These are phyloP conservation scores for Hyposoter dolosus DNA, from an alignment of 2,888 invertebrate genomes.

Conservation along the genomic window DNA sequence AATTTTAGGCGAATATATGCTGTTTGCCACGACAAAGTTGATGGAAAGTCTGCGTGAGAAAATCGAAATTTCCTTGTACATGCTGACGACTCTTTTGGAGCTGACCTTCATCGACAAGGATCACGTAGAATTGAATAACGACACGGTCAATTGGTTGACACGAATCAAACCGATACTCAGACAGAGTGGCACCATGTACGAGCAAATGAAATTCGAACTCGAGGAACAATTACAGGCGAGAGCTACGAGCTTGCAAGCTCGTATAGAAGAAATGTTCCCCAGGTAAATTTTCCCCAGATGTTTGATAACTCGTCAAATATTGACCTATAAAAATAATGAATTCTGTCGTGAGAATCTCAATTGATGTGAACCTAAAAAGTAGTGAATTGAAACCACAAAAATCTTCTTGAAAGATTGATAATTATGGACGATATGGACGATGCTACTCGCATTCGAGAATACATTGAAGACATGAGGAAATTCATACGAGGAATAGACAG, in stretches of 20 bases:
- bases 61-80: slow-evolving; percentile 89
- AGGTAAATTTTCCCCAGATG: slow-evolving; percentile 81
- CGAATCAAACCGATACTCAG: slow-evolving; percentile 93
- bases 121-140: slow-evolving; percentile 93
- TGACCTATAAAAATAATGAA: neutral
- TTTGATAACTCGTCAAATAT: neutral
- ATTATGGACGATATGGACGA: slow-evolving; percentile 95
- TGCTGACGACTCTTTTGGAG: slow-evolving; percentile 90
- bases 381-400: neutral
- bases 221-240: slow-evolving; percentile 92
- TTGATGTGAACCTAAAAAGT: neutral
- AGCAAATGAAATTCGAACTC: slow-evolving; percentile 93
- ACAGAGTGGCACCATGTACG: slow-evolving; percentile 91
- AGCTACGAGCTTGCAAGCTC: slow-evolving; percentile 89
- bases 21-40: slow-evolving; percentile 90
- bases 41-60: slow-evolving; percentile 89
- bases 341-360: neutral
- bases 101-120: slow-evolving; percentile 90
- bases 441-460: slow-evolving; percentile 91
- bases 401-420: slow-evolving; percentile 85
- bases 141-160: slow-evolving; percentile 93
- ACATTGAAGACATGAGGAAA: slow-evolving; percentile 91
- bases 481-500: slow-evolving; percentile 91
- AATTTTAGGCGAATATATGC: slow-evolving; percentile 89
- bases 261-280: slow-evolving; percentile 90